A percentile compares a stretch with the other conserved stretches of the same genome.
Conservation (phyloP, 64 coral and sea anemone genomes). For the Exaiptasia diaphana region DNA sequence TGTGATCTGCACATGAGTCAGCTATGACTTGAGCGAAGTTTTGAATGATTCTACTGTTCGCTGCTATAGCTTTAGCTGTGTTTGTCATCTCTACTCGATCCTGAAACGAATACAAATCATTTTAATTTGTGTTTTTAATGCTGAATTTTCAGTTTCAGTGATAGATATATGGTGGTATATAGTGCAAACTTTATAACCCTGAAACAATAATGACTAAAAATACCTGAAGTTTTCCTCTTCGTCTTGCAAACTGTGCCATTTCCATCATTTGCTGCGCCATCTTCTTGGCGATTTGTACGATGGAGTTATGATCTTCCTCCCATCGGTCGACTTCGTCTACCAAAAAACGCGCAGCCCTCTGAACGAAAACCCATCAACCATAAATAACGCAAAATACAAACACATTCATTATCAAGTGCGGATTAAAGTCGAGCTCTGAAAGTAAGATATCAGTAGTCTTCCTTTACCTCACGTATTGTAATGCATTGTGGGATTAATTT, state of each 20-base stretch:
- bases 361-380: too few relatives aligned
- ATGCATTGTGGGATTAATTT: too few relatives aligned
- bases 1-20: slow-evolving; percentile 66
- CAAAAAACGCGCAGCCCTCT: slow-evolving; percentile 77
- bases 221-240: slow-evolving; percentile 75
- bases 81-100: slow-evolving; percentile 87
- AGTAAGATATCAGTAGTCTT: too few relatives aligned
- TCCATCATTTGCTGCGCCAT: slow-evolving; percentile 91
- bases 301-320: slow-evolving; percentile 85
- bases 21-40: slow-evolving; percentile 88
- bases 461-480: too few relatives aligned
- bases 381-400: too few relatives aligned
- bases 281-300: slow-evolving; percentile 83
- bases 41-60: slow-evolving; percentile 65
- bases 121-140: too few relatives aligned
- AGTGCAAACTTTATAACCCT: too few relatives aligned
- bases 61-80: slow-evolving; percentile 84
- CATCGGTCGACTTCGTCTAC: slow-evolving; percentile 92
- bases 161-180: too few relatives aligned
- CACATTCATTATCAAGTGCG: too few relatives aligned
- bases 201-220: too few relatives aligned
- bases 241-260: slow-evolving; percentile 78
- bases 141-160: too few relatives aligned
- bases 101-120: slow-evolving; percentile 38
- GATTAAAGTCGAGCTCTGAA: too few relatives aligned